A percentile compares a stretch with the other conserved stretches of the same genome.
These are phyloP conservation scores for Aeoliscus strigatus DNA, from an alignment of 2,797 vertebrate genomes.

Conservation along the genomic window DNA sequence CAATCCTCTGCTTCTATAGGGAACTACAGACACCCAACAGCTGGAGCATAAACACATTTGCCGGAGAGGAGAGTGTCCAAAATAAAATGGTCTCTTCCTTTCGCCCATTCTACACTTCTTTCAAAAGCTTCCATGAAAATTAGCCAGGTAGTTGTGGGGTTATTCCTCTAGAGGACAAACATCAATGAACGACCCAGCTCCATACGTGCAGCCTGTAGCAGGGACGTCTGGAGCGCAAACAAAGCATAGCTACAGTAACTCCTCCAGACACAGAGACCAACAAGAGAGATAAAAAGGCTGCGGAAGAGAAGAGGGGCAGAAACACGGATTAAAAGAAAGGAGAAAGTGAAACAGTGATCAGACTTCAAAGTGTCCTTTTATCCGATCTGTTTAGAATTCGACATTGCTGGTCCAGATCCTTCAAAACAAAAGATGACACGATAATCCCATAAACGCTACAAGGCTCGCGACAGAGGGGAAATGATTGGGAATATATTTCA, in stretches of 20 bases:
- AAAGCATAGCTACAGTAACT: slow-evolving; percentile 24
- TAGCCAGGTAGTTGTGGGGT: too few relatives aligned
- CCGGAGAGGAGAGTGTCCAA: too few relatives aligned
- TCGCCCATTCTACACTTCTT: too few relatives aligned
- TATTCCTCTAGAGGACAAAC: too few relatives aligned
- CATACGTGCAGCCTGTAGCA: slow-evolving; percentile 27
- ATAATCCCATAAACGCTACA: slow-evolving; percentile 70
- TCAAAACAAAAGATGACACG: slow-evolving; percentile 71
- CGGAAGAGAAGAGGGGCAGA: slow-evolving; percentile 11
- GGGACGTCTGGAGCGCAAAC: slow-evolving; percentile 23
- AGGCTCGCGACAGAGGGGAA: slow-evolving; percentile 57
- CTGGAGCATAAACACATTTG: too few relatives aligned
- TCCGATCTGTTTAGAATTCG: slow-evolving; percentile 68
- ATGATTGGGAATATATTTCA: slow-evolving; percentile 56
- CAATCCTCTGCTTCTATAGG: too few relatives aligned
- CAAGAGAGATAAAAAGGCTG: slow-evolving; percentile 13
- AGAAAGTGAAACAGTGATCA: slow-evolving; percentile 51
- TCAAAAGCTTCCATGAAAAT: too few relatives aligned
- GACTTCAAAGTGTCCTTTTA: slow-evolving; percentile 65
- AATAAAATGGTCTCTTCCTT: too few relatives aligned
- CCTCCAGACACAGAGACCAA: slow-evolving; percentile 16
- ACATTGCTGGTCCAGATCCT: slow-evolving; percentile 58
- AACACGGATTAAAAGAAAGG: slow-evolving; percentile 11
- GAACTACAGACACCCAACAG: too few relatives aligned
- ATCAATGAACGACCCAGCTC: too few relatives aligned